Evolutionary conservation across 2,797 vertebrate genomes (phyloP).

Genomic region (Crenuchus spilurus): DNA sequence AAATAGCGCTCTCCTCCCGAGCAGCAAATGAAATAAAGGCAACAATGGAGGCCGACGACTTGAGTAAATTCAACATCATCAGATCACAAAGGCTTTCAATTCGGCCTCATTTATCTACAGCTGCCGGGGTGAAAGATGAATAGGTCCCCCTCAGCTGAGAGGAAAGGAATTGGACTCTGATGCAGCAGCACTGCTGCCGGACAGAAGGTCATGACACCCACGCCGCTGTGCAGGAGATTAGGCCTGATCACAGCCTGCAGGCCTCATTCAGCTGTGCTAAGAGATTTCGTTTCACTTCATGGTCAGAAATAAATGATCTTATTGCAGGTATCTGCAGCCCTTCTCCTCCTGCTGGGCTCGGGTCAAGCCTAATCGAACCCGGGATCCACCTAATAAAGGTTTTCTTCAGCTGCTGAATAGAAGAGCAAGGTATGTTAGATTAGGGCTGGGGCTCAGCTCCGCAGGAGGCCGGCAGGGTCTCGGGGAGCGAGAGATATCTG

Average conservation of each 20-base stretch:
- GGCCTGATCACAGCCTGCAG: background rate
- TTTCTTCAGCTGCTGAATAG: background rate
- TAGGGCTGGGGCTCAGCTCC: background rate
- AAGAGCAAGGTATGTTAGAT: slow-evolving; percentile 1
- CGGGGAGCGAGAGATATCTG: background rate
- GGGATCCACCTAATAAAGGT: background rate
- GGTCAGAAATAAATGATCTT: slow-evolving; percentile 1
- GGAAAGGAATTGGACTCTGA: slow-evolving; percentile 32
- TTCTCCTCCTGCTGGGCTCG: background rate
- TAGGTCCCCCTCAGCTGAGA: slow-evolving; percentile 17
- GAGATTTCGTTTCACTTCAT: background rate
- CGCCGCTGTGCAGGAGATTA: slow-evolving; percentile 7
- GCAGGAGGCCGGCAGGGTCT: background rate
- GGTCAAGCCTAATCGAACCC: background rate
- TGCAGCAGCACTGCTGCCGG: slow-evolving; percentile 6
- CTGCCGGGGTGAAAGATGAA: slow-evolving; percentile 35
- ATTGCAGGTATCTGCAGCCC: background rate
- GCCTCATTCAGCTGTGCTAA: background rate
- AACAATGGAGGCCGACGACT: slow-evolving; percentile 31
- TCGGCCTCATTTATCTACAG: slow-evolving; percentile 41
- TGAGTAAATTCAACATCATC: slow-evolving; percentile 49
- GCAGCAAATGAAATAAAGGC: slow-evolving; percentile 47
- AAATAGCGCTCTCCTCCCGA: slow-evolving; percentile 16
- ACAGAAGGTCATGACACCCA: slow-evolving; percentile 22
- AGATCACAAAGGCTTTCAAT: slow-evolving; percentile 52